Base-by-base conservation (phyloP, 2,113 vertebrate genomes). In the Pseudolaguvia tuberculata region DNA sequence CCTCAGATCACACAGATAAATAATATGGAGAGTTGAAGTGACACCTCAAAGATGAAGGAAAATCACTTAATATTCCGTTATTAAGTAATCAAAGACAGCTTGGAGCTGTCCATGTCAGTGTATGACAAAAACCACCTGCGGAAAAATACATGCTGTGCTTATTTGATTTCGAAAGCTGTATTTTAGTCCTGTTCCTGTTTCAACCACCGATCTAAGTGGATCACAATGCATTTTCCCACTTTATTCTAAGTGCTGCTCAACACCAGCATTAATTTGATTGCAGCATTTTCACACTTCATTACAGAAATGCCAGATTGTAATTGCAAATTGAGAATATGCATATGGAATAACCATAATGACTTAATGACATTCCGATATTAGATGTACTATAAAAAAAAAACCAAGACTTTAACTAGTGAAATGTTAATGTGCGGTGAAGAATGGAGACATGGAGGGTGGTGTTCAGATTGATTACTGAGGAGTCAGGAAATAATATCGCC, bases 241-340 rank as follows among this genome's bases (percentile, higher is more conserved):
- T 65, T 47, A 25, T 17, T 13, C 14, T 42, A 42, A 45, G 35
- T 63, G 61, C 20, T 63, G 13, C 21, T 62, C 59, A 21, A 35
- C 18, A 42, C 35, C 11, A 21, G 31, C 20, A 21, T 63, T 45
- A 53, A n/a, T 23, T 27, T 27, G 55, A 25, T 23, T 23, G 18
- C 50, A 21, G 5, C 4, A 11, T 25, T 39, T 73, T n/a, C 29
- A 52, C 47, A 50, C 14, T 62, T 62, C n/a, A 12, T 73, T 25
- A 73, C 17, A 63, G 29, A 10, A 35, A 25, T 39, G 5, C n/a
- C 51, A 18, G 58, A 21, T 21, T 72, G 25, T 61, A 72, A 20
- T 31, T 61, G 39, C 56, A 62, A 21, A 62, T 69, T 62, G 57
- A 62, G 15, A 39, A 23, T 69, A 21, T 73, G 31, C 48, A 29